A percentile compares a stretch with the other conserved stretches of the same genome.
Conservation (phyloP, 2,888 invertebrate species). For the Drosophila emarginata region DNA sequence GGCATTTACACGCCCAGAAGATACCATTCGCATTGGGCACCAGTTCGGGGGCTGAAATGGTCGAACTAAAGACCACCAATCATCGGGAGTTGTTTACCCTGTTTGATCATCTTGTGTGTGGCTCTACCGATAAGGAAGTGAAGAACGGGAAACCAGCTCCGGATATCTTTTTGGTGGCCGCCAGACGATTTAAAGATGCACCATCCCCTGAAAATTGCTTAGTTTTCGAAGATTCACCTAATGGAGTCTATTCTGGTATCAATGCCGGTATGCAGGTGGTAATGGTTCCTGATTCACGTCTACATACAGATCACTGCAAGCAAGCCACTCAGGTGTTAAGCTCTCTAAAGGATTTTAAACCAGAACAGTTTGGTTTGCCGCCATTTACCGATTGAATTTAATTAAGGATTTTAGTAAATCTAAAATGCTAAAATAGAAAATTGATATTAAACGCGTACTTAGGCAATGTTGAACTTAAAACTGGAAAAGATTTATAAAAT, state of each 20-base stretch:
- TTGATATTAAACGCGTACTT: not conserved
- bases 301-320: constrained; percentile 83
- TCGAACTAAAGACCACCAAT: constrained; percentile 86
- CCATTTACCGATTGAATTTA: constrained; percentile 82
- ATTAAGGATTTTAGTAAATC: not conserved
- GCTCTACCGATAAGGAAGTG: constrained; percentile 92
- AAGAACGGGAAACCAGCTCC: constrained; percentile 94
- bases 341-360: constrained; percentile 90
- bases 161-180: constrained; percentile 92
- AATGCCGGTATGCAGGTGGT: constrained; percentile 93
- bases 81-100: constrained; percentile 87
- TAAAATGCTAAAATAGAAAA: not conserved
- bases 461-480: not conserved
- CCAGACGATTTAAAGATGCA: constrained; percentile 87
- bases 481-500: not conserved
- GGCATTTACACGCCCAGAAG: constrained; percentile 88
- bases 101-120: constrained; percentile 91
- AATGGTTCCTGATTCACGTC: constrained; percentile 89
- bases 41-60: constrained; percentile 90
- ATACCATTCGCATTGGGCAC: constrained; percentile 95
- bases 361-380: constrained; percentile 93
- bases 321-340: constrained; percentile 88
- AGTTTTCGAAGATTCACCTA: constrained; percentile 96
- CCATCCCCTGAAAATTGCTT: constrained; percentile 86
- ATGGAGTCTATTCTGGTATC: constrained; percentile 91